A percentile compares a stretch with the other conserved stretches of the same genome.
These are phyloP conservation scores for Oxycera nigricornis DNA, from an alignment of 2,888 invertebrate species.

Conservation along the genomic window DNA sequence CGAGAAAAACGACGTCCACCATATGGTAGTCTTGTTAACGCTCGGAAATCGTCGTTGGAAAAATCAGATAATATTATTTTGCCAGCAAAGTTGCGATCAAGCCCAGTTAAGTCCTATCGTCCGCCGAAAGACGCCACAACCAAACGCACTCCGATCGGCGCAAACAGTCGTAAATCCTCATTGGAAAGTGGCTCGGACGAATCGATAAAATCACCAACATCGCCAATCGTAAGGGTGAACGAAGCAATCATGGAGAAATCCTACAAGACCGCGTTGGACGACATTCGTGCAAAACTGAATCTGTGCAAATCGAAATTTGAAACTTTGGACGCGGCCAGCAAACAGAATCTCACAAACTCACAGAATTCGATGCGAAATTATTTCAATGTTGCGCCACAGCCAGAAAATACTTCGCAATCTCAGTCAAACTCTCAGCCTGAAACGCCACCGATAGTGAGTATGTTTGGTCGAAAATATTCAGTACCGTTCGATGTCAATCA, in stretches of 20 bases:
- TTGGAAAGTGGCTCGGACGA: conserved; percentile 41
- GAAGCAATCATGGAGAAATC: conserved; percentile 49
- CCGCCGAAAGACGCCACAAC: background rate
- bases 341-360: conserved; percentile 56
- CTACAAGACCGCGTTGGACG: conserved; percentile 57
- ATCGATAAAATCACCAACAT: conserved; percentile 14
- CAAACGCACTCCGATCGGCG: conserved; percentile 2
- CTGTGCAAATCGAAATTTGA: conserved; percentile 60
- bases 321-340: conserved; percentile 57
- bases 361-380: conserved; percentile 59
- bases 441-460: conserved; percentile 29
- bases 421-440: background rate
- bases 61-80: background rate
- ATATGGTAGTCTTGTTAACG: background rate
- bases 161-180: conserved; percentile 42
- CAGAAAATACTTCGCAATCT: background rate
- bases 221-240: conserved; percentile 13
- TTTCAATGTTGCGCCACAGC: conserved; percentile 51
- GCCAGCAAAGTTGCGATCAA: background rate
- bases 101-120: background rate
- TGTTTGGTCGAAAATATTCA: conserved; percentile 41
- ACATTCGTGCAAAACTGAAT: conserved; percentile 58
- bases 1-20: conserved; percentile 43
- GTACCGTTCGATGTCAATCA: conserved; percentile 14
- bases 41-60: conserved; percentile 32